Conservation (phyloP, 2,888 invertebrate species). For the Nomada flava region DNA sequence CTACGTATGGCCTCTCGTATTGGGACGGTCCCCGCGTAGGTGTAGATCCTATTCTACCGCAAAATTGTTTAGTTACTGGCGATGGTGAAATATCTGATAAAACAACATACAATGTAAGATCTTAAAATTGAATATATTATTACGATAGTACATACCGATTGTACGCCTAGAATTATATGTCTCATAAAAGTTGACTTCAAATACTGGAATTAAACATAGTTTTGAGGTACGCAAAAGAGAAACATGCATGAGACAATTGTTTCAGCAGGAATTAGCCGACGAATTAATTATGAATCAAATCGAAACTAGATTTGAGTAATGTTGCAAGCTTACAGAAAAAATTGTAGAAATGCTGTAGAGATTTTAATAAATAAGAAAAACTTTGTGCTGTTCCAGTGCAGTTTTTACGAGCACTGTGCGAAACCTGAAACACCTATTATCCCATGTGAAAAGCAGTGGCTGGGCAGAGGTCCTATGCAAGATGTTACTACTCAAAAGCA, state of each 20-base stretch:
- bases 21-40: constrained; percentile 71
- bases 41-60: constrained; percentile 79
- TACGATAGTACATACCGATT: not conserved
- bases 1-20: constrained; percentile 85
- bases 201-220: too few relatives aligned
- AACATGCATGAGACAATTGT: too few relatives aligned
- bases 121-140: not conserved
- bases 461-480: constrained; percentile 88
- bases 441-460: constrained; percentile 74
- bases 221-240: too few relatives aligned
- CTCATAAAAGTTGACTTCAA: too few relatives aligned
- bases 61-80: constrained; percentile 83
- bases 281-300: too few relatives aligned
- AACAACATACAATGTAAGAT: constrained; percentile 86
- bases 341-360: too few relatives aligned
- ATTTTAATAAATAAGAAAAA: too few relatives aligned
- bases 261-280: too few relatives aligned
- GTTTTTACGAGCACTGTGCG: constrained; percentile 79
- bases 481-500: constrained; percentile 90
- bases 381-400: constrained; percentile 69
- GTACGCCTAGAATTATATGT: not conserved
- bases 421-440: constrained; percentile 71
- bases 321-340: too few relatives aligned
- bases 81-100: constrained; percentile 84
- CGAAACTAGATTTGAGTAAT: too few relatives aligned